Conservation (phyloP, 2,113 vertebrate genomes). For the Phalacrocorax pelagicus region DNA sequence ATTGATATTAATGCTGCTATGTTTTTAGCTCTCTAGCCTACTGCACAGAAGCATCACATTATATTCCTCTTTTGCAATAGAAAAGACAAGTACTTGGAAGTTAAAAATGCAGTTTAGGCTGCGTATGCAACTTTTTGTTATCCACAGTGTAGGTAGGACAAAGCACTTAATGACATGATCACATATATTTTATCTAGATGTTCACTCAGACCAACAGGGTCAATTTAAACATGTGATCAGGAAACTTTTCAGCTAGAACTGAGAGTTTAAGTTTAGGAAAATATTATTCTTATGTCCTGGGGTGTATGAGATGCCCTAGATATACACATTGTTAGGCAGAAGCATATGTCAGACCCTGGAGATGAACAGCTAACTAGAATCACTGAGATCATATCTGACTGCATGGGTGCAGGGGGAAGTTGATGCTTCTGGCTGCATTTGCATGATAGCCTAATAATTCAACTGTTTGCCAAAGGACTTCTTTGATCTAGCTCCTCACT, state of each 20-base stretch:
- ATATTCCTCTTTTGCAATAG: neutral
- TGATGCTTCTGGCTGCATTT: neutral
- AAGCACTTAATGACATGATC: neutral
- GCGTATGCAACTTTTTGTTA: neutral
- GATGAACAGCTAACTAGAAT: neutral
- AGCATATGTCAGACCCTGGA: neutral
- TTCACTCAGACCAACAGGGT: neutral
- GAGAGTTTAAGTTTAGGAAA: neutral
- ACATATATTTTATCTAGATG: neutral
- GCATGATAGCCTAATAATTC: neutral
- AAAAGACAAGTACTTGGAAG: neutral
- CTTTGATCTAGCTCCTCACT: slow-evolving; percentile 10
- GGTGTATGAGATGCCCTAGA: neutral
- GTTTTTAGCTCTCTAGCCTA: neutral
- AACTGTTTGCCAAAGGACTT: neutral
- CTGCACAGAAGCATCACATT: neutral
- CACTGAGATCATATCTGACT: neutral
- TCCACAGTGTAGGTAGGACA: neutral
- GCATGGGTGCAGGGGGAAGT: neutral
- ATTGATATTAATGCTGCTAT: neutral
- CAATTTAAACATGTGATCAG: neutral
- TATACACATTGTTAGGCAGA: neutral
- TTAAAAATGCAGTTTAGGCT: neutral
- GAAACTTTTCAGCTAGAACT: neutral
- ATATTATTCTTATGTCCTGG: neutral